Evolutionary conservation across 2,113 vertebrate genomes (phyloP), one percentile per base, ranked within the genome.

Genomic region (Oryctolagus cuniculus): DNA sequence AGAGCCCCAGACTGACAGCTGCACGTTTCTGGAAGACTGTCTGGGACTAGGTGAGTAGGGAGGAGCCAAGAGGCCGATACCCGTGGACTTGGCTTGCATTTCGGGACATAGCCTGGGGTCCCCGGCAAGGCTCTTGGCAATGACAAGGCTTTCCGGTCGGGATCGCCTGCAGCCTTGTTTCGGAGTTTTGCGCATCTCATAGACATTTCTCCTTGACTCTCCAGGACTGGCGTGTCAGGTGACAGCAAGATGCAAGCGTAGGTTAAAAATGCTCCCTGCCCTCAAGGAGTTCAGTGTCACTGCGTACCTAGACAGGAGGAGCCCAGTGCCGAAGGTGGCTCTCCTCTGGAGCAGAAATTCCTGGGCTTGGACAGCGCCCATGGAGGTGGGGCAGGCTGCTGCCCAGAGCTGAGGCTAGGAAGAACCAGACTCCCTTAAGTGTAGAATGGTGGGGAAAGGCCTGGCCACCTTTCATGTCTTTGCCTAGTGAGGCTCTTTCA

Each of bases 1-100:
- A 78, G 77, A 87, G 51, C 61, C 55, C 8, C 79, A 74, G 87
- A 91, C 77, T 91, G 96, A 95, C 77, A 81, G 80, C 89, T 83
- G 80, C 34, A 2, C 25, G 73, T 84, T 87, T 74, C 89, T 77
- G 55, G 0, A 34, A 78, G 92, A 29, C 90, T 73, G 19, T 63
- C 75, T 53, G 31, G 64, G 67, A 34, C 70, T 61, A 51, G 67
- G 36, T 72, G 79, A 85, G 29, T 12, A 29, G 34, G 64, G 0
- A 61, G 24, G 51, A 17, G 6, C 17, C 25, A 63, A 29, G 31
- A 70, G 49, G n/a, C 31, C 1, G 22, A 78, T 22, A 34, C 64
- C 24, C 29, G 61, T 17, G n/a, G 2, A 10, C 34, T 29, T n/a
- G 3, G 22, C 66, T 36, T 36, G 44, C 7, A 1, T 38, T 84